A percentile compares a stretch with the other conserved stretches of the same genome.
phyloP scores from a whole-genome alignment of 2,113 vertebrate species.

The Conger conger region DNA sequence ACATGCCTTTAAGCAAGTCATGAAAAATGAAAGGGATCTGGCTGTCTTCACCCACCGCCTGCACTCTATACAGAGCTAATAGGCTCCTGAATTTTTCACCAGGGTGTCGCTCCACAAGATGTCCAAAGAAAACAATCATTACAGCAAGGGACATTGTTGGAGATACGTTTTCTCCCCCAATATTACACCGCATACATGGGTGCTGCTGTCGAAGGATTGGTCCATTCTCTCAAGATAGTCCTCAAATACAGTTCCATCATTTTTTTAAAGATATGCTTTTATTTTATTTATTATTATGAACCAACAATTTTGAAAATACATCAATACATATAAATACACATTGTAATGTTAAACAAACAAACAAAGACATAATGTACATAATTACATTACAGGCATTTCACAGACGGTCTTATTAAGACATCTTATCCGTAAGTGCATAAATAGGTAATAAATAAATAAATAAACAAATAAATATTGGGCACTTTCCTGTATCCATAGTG shows the following conservation, averaged over 20 bases:
- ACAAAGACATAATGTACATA: too few relatives aligned
- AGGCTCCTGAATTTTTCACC: constrained; percentile 52
- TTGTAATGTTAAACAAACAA: too few relatives aligned
- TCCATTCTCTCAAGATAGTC: background rate
- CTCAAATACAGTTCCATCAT: background rate
- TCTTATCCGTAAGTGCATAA: too few relatives aligned
- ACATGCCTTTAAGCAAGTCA: constrained; percentile 59
- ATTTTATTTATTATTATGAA: background rate
- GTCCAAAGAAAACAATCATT: background rate
- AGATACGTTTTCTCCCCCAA: background rate
- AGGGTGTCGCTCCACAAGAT: constrained; percentile 43
- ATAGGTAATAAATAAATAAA: background rate
- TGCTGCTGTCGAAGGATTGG: background rate
- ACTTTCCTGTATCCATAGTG: background rate
- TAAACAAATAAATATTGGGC: background rate
- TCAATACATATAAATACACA: too few relatives aligned
- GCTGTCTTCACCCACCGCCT: constrained; percentile 57
- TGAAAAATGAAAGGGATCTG: constrained; percentile 60
- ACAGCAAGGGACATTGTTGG: background rate
- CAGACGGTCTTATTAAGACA: too few relatives aligned
- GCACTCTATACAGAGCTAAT: constrained; percentile 52
- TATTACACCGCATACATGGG: background rate
- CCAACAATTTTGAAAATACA: too few relatives aligned
- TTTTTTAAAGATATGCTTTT: background rate
- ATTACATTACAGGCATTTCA: too few relatives aligned